phyloP scores from a whole-genome alignment of 2,797 vertebrate species.

The Intellagama lesueurii region DNA sequence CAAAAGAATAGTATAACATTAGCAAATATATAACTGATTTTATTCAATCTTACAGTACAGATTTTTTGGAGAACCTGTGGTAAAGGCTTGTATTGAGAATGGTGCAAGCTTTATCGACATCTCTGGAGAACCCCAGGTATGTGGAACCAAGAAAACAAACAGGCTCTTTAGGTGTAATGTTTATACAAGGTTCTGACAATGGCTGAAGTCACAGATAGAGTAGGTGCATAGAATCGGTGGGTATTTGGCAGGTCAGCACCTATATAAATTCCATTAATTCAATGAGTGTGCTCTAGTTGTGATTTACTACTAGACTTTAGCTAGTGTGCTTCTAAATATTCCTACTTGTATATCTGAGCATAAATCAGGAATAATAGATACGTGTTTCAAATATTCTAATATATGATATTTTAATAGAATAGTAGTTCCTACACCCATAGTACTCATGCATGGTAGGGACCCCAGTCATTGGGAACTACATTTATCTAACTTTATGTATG shows the following conservation, averaged over 20 bases:
- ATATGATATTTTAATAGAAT: not conserved
- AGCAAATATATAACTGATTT: not conserved
- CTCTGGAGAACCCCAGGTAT: constrained; percentile 93
- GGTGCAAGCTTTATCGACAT: constrained; percentile 92
- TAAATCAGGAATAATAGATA: not conserved
- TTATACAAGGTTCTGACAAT: not conserved
- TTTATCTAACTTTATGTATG: too few relatives aligned
- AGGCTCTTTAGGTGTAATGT: not conserved
- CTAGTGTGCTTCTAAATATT: not conserved
- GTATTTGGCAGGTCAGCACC: too few relatives aligned
- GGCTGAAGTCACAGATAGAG: too few relatives aligned
- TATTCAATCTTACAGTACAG: constrained; percentile 82
- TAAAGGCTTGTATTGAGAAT: constrained; percentile 93
- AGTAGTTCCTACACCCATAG: not conserved
- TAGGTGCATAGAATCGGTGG: too few relatives aligned
- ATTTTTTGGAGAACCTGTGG: constrained; percentile 91
- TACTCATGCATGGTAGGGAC: not conserved
- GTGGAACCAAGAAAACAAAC: constrained; percentile 27
- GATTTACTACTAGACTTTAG: too few relatives aligned
- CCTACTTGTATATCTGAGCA: not conserved
- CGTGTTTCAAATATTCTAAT: not conserved
- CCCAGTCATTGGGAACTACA: too few relatives aligned
- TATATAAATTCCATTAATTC: too few relatives aligned
- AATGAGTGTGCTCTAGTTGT: too few relatives aligned
- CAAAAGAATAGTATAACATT: not conserved